phyloP scores from a whole-genome alignment of 2,888 invertebrate genomes.

The Acleris literana region DNA sequence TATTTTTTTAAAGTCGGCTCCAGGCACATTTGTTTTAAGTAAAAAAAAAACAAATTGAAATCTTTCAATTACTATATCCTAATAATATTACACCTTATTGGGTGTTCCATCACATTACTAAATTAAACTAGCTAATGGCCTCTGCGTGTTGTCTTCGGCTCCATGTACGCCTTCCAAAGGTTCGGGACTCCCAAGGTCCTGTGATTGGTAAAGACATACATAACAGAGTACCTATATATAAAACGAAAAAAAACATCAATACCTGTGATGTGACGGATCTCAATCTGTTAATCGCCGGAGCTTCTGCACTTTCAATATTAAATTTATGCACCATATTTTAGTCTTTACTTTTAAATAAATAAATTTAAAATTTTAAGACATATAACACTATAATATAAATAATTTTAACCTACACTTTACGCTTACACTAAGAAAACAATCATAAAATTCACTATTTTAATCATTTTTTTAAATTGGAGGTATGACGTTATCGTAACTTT shows the following conservation, averaged over 20 bases:
- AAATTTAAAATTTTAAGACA: neutral
- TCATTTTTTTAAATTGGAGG: constrained; percentile 22
- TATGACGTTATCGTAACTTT: constrained; percentile 11
- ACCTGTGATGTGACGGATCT: constrained; percentile 65
- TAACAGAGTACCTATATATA: too few relatives aligned
- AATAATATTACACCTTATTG: too few relatives aligned
- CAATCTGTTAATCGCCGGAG: constrained; percentile 51
- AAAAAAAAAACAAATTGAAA: too few relatives aligned
- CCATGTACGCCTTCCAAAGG: too few relatives aligned
- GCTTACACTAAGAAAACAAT: neutral
- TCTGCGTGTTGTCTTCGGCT: too few relatives aligned
- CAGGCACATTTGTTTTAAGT: too few relatives aligned
- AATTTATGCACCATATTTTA: constrained; percentile 63
- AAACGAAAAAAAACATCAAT: constrained; percentile 9
- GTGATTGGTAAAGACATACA: too few relatives aligned
- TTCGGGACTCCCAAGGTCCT: too few relatives aligned
- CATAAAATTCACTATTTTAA: neutral
- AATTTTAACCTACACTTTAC: neutral
- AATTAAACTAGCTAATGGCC: too few relatives aligned
- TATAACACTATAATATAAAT: neutral
- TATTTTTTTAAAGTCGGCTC: too few relatives aligned
- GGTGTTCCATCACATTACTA: too few relatives aligned
- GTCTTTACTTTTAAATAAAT: constrained; percentile 14
- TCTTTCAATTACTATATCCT: too few relatives aligned
- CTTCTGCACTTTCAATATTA: constrained; percentile 47